Base-by-base conservation (phyloP, 1,140 invertebrate species). In the Neodiprion lecontei region DNA sequence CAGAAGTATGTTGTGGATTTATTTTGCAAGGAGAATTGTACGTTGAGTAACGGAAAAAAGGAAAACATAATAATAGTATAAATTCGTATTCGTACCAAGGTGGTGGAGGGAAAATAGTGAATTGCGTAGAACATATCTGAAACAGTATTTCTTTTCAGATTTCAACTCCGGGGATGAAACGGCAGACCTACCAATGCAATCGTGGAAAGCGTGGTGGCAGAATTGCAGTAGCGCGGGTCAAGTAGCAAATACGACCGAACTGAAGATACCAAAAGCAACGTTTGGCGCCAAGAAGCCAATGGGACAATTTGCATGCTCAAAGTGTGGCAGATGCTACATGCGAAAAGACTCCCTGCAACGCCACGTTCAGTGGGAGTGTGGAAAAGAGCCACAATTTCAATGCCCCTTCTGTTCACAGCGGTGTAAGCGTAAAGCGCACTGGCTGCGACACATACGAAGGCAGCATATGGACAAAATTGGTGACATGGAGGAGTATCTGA, bases 331-430 rank as follows among this genome's bases (percentile, higher is more conserved):
- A 76, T 90, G 86, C 67, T 94, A 94, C 81, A 89, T 90, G 77
- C 88, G 92, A 14, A 93, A 93, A 83, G 91, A 92, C 72, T 91
- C 91, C 10, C 80, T 93, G 70, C 91, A 92, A 76, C 87, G 92
- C 3, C 92, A 94, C 77, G 85, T 91, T 76, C 91, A 91, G 11
- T 93, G 92, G 83, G 92, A 93, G 81, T 93, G 92, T 82, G 92
- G 91, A 70, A 91, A 92, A 48, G 91, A 91, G 74, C 93, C 93
- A 14, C 90, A 91, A 48, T 94, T 94, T 77, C 90, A 90, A 21
- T 93, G 93, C 79, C 89, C 91, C 9, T 90, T 92, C 77, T 93
- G 92, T 82, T 89, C 90, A 0, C 90, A 91, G 72, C 88, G 88
- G 48, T 91, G 89, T 80, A 92, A 92, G 76, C 86, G 91, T 23